These are phyloP conservation scores for Anabas testudineus DNA, from an alignment of 2,797 vertebrate species.

Conservation along the genomic window DNA sequence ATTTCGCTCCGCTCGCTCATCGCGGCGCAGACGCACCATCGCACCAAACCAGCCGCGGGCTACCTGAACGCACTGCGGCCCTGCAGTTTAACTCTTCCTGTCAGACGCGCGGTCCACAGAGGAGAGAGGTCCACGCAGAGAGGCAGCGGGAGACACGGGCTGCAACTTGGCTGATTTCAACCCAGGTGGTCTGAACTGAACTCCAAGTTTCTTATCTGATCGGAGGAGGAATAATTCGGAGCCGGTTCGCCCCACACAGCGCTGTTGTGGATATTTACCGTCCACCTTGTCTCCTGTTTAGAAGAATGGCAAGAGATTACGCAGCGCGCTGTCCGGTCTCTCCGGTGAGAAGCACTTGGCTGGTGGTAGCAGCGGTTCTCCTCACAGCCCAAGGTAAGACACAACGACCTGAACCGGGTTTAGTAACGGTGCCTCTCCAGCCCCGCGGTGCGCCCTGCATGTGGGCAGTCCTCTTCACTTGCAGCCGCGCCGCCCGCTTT, in stretches of 20 bases:
- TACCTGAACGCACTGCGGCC: constrained; percentile 64
- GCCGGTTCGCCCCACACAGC: constrained; percentile 14
- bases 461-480: neutral
- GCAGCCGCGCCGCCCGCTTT: constrained; percentile 1
- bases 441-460: neutral
- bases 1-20: constrained; percentile 31
- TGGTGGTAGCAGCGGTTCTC: constrained; percentile 58
- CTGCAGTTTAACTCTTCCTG: constrained; percentile 35
- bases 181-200: constrained; percentile 42
- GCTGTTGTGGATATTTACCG: constrained; percentile 74
- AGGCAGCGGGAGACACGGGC: constrained; percentile 9
- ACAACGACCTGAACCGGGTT: neutral
- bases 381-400: constrained; percentile 78
- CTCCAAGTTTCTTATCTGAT: constrained; percentile 55
- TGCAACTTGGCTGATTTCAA: constrained; percentile 55
- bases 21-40: constrained; percentile 2
- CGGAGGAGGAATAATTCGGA: constrained; percentile 64
- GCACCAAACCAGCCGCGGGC: constrained; percentile 24
- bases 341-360: constrained; percentile 53
- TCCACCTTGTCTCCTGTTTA: constrained; percentile 54
- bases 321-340: constrained; percentile 51
- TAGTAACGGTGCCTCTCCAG: neutral
- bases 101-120: constrained; percentile 19
- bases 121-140: neutral
- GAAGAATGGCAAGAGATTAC: constrained; percentile 78